These are phyloP conservation scores for Eubucco bourcierii DNA, from an alignment of 2,113 vertebrate genomes.

Conservation along the genomic window DNA sequence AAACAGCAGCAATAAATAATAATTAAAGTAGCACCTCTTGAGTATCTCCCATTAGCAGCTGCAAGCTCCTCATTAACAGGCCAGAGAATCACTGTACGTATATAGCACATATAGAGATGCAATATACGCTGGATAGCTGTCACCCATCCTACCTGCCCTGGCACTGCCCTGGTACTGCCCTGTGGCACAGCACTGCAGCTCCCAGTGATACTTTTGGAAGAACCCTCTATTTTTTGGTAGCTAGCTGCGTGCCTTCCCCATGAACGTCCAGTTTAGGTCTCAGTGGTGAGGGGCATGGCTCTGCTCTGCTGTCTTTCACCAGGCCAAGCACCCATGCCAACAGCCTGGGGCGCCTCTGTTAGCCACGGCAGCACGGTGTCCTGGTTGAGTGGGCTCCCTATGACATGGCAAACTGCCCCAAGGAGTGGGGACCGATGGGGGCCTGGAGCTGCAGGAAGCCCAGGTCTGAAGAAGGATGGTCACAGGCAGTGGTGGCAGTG, in stretches of 20 bases:
- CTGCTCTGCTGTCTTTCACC: neutral
- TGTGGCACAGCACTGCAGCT: rapidly evolving
- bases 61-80: neutral
- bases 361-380: no score
- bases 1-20: neutral
- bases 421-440: neutral
- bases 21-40: neutral
- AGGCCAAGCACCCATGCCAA: neutral
- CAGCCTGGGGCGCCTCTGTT: neutral
- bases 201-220: neutral
- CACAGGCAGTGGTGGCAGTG: neutral
- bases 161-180: neutral
- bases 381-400: neutral
- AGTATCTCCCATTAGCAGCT: neutral
- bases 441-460: neutral
- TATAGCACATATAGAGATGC: no score
- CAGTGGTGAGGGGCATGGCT: rapidly evolving
- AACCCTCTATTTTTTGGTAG: neutral
- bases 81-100: neutral
- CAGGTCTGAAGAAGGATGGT: neutral
- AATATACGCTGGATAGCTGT: neutral
- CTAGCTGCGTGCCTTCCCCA: neutral
- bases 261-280: neutral
- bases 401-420: neutral
- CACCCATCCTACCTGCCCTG: neutral